phyloP scores from a whole-genome alignment of 1,140 invertebrate genomes.

The Leptoteleia sp. region DNA sequence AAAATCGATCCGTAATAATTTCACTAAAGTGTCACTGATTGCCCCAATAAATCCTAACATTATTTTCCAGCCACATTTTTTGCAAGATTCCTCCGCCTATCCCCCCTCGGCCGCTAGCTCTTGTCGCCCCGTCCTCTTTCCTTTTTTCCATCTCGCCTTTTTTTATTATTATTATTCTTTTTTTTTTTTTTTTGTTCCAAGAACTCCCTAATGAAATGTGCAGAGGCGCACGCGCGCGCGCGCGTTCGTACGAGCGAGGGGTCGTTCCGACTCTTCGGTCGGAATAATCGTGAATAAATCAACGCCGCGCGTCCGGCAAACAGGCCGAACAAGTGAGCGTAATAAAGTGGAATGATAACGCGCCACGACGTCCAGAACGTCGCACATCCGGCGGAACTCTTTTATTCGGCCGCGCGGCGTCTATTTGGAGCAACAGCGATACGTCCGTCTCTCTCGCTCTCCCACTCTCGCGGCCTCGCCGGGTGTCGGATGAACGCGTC shows the following conservation, averaged over 20 bases:
- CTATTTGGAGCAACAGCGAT: constrained; percentile 44
- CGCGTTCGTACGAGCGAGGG: constrained; percentile 16
- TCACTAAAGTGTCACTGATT: constrained; percentile 38
- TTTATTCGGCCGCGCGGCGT: constrained; percentile 43
- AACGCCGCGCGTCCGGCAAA: constrained; percentile 44
- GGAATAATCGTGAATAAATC: constrained; percentile 68
- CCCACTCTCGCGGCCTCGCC: constrained; percentile 23
- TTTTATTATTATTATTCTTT: constrained; percentile 14
- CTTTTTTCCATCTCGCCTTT: background rate
- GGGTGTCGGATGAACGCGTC: constrained; percentile 69
- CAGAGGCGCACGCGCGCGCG: too few relatives aligned
- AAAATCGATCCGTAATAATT: constrained; percentile 48
- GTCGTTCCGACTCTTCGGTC: constrained; percentile 6
- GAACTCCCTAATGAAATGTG: constrained; percentile 44
- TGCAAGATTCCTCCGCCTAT: background rate
- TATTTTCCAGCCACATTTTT: constrained; percentile 31
- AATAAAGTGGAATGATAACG: constrained; percentile 78
- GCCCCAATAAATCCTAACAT: constrained; percentile 44
- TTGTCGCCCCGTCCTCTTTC: too few relatives aligned
- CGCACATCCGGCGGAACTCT: constrained; percentile 69
- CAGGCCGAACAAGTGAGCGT: constrained; percentile 63
- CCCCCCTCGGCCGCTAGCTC: too few relatives aligned
- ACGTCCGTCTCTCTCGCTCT: constrained; percentile 41
- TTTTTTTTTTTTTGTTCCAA: constrained; percentile 16
- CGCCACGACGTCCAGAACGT: constrained; percentile 68